Conservation (phyloP, 2,888 invertebrate genomes). For the Meliscaeva auricollis region DNA sequence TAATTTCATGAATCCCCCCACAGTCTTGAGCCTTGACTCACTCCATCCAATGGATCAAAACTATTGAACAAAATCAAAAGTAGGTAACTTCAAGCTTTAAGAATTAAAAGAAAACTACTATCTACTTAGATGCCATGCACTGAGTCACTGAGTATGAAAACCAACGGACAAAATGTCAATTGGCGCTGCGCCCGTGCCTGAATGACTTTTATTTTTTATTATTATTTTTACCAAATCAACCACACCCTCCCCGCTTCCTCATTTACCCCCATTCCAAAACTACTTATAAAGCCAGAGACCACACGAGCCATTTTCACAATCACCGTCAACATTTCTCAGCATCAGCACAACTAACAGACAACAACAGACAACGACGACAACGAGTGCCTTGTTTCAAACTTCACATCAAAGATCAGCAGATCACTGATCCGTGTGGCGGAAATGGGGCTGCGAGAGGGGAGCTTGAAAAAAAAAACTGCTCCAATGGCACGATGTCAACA, state of each 20-base stretch:
- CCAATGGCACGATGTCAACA: conserved; percentile 26
- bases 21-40: conserved; percentile 12
- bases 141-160: conserved; percentile 57
- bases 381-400: conserved; percentile 70
- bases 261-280: conserved; percentile 8
- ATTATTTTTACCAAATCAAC: conserved; percentile 19
- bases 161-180: conserved; percentile 61
- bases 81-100: conserved; percentile 14
- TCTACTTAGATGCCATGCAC: conserved; percentile 46
- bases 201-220: conserved; percentile 47
- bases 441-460: conserved; percentile 54
- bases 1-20: conserved; percentile 33
- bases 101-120: conserved; percentile 4
- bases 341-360: conserved; percentile 60
- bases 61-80: conserved; percentile 8
- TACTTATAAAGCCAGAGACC: conserved; percentile 36
- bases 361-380: conserved; percentile 65
- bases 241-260: background rate
- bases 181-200: conserved; percentile 60
- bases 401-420: conserved; percentile 70
- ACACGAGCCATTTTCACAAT: conserved; percentile 72
- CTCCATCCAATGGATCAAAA: conserved; percentile 31
- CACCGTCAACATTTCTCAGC: conserved; percentile 68
- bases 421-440: conserved; percentile 71
- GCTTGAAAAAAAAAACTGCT: conserved; percentile 24